These are phyloP conservation scores for Rhinolophus sinicus DNA, from an alignment of 2,113 vertebrate species.

Conservation along the genomic window DNA sequence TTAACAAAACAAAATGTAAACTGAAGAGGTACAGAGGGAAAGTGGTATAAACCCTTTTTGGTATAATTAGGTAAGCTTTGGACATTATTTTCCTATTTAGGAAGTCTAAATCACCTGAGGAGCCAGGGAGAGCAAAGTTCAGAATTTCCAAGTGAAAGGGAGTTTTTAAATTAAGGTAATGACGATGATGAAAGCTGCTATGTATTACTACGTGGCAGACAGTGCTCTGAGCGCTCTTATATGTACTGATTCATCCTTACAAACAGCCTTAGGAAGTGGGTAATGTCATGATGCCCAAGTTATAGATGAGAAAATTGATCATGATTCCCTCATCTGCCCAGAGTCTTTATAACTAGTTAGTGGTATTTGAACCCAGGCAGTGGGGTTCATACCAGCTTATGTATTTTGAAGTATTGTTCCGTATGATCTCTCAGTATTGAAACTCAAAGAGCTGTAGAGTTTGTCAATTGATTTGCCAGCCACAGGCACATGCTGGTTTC, in stretches of 20 bases:
- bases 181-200: background rate
- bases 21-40: background rate
- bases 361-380: background rate
- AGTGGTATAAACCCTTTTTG: background rate
- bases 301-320: conserved; percentile 6
- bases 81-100: background rate
- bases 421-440: background rate
- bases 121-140: background rate
- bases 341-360: background rate
- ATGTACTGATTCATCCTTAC: background rate
- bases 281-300: background rate
- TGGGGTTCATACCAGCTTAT: background rate
- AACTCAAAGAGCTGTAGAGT: background rate
- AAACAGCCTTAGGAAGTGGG: background rate
- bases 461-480: background rate
- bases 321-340: background rate
- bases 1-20: conserved; percentile 52
- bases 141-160: conserved; percentile 20
- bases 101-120: conserved; percentile 37
- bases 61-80: conserved; percentile 50
- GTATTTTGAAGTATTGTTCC: background rate
- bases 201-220: background rate
- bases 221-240: conserved; percentile 1
- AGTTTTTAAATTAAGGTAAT: conserved; percentile 40
- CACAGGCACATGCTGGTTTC: background rate